Evolutionary conservation across 2,797 vertebrate species (phyloP).

Genomic region (Babyrousa celebensis): DNA sequence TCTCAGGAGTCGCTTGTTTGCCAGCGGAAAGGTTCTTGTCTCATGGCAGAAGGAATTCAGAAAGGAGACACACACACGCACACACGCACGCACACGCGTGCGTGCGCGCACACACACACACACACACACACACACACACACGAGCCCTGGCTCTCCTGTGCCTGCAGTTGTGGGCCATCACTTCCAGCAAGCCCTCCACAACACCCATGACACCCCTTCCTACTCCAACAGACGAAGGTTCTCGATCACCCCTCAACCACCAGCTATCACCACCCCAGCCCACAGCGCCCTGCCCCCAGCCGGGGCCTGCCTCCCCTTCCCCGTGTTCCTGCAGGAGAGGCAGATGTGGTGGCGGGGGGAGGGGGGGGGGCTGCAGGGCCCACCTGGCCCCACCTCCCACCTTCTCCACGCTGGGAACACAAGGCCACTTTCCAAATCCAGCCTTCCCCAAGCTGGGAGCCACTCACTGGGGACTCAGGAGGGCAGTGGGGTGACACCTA

Average conservation of each 20-base stretch:
- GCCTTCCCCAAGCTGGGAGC: not conserved
- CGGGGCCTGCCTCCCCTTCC: rapidly evolving
- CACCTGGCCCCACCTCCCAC: rapidly evolving
- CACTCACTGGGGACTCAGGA: no score
- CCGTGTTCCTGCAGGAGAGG: not conserved
- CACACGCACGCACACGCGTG: no score
- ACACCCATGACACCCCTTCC: not conserved
- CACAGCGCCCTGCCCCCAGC: not conserved
- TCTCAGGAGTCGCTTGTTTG: not conserved
- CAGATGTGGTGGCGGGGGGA: rapidly evolving
- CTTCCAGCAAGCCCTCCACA: not conserved
- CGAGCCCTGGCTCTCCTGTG: not conserved
- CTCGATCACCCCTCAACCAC: no score
- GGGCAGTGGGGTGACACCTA: not conserved
- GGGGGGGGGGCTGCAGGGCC: not conserved
- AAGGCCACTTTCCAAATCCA: not conserved
- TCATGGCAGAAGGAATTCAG: no score
- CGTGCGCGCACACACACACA: not conserved
- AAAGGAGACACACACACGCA: no score
- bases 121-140: no score
- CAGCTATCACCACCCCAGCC: not conserved
- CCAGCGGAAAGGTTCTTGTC: no score
- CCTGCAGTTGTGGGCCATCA: not conserved
- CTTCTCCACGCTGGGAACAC: rapidly evolving
- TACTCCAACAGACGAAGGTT: not conserved